Base-by-base conservation (phyloP, 2,113 vertebrate genomes). In the Chroicocephalus ridibundus region DNA sequence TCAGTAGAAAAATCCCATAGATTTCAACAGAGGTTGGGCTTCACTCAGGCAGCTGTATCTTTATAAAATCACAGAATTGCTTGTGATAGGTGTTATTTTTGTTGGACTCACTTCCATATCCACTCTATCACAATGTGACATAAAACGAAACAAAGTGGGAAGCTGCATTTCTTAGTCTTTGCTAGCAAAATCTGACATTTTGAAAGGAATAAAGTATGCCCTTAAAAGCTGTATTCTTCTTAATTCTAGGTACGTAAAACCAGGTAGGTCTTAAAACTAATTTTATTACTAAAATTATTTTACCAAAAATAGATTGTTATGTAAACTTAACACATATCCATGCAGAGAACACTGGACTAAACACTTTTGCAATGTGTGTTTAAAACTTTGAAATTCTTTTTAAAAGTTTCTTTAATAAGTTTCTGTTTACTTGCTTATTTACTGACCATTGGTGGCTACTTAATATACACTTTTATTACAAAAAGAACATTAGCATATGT, bases 371-470 rank as follows among this genome's bases (percentile, higher is more conserved):
- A 80, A 8, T 10, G 3, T 22, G 18, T 38, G 10, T 51, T 90
- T 87, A 51, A 86, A 78, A 25, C 17, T 24, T 17, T 54, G 22
- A 49, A 47, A 70, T 82, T 46, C 5, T 22, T 86, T 70, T 4
- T 26, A 88, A 49, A 57, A 15, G 1, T 29, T 82, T 77, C 19
- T 55, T 76, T 14, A 38, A 9, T 32, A 88, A 40, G 6, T 55
- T 92, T 89, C 34, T 69, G 27, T 85, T 96, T 88, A 38, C 44
- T 96, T 72, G 47, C 25, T 89, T 86, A 77, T 68, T 96, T 97
- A 85, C 76, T 92, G 82, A 82, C 88, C 31, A 11, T 20, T 20
- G 21, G 36, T 55, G 69, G 90, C 52, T 96, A n/a, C 75, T 96
- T 93, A 93, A 92, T 86, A 80, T 13, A 15, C 24, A 90, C 69